Evolutionary conservation across 2,888 invertebrate genomes (phyloP), one percentile per base, ranked within the genome.

Genomic region (Macropis europaea): DNA sequence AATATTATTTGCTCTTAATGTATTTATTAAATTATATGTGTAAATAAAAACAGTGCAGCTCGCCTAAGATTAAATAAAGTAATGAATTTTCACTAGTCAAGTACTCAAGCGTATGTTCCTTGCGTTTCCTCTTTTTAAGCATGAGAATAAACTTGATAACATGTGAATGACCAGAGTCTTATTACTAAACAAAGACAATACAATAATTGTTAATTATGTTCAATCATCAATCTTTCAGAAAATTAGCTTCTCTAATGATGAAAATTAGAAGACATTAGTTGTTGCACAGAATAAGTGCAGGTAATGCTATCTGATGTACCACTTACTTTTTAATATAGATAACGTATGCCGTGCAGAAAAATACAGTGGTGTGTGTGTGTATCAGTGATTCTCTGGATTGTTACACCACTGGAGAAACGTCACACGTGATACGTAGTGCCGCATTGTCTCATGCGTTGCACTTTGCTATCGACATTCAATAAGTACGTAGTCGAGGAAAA

Each of bases 1-100:
- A 56, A 30, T 45, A 52, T 43, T 62, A 63, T 43, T 77, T 69
- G 45, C 69, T 70, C 42, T 62, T 61, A 74, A 45, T 77, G 69
- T 82, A 82, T 81, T 81, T 82, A 77, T 79, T 77, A 68, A 71
- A 57, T 69, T 71, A 60, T 66, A 38, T 68, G 54, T 80, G 54
- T 82, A 82, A 81, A 82, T 79, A 82, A 74, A 70, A 28, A 38
- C 17, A 17, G 13, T 54, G 50, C 40, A 15, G 22, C 15, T 52
- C 13, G 56, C 48, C 57, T 69, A 45, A 76, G 43, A 42, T 38
- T 32, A 45, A 42, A 64, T 38, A 56, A 42, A 60, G 22, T 60
- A 50, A 36, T 7, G 42, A 26, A 26, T 47, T 47, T 48, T 15
- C 28, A 28, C 26, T 28, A n/a, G 7, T n/a, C 40, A 13, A 9